Base-by-base conservation (phyloP, 2,888 invertebrate genomes). In the Notodonta dromedarius region DNA sequence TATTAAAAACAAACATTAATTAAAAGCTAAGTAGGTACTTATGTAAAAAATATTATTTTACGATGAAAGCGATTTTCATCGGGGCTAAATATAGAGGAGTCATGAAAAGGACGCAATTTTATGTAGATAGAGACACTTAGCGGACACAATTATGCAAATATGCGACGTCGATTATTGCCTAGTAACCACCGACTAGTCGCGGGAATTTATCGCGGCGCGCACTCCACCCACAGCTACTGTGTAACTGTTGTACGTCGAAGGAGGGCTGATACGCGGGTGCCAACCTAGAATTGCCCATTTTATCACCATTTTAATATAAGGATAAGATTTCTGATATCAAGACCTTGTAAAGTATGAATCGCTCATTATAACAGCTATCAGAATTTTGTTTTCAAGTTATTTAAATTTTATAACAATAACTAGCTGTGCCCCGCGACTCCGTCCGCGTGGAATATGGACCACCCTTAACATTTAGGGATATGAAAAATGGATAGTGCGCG, bases 121-220 rank as follows among this genome's bases (percentile, higher is more conserved):
- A 92, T 93, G 91, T 87, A 92, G 89, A 92, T 91, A 84, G 79
- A 72, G 83, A 89, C 90, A 89, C 91, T 91, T 90, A 89, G 82
- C 83, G 84, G 77, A 79, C 76, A 89, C 89, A 91, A 91, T 92
- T 92, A 93, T 92, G 92, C 88, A 92, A 93, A 92, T 92, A 85
- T 80, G 78, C 83, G 71, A 83, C 82, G 85, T 85, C 86, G 87
- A 88, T 91, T 90, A 92, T 88, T 89, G 86, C 83, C 85, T 85
- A 86, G 89, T 90, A 90, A 89, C 87, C 83, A 89, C 84, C 77
- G 81, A 83, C 86, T 89, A 87, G 89, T 84, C 81, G 80, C 82
- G 79, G 82, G 85, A 90, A 91, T 91, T 90, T 90, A 90, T 89
- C 77, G 79, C 74, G 71, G 60, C 71, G 69, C 71, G 74, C 61